Evolutionary conservation across 2,797 vertebrate species (phyloP), one percentile per base, ranked within the genome.

Genomic region (Paguma larvata): DNA sequence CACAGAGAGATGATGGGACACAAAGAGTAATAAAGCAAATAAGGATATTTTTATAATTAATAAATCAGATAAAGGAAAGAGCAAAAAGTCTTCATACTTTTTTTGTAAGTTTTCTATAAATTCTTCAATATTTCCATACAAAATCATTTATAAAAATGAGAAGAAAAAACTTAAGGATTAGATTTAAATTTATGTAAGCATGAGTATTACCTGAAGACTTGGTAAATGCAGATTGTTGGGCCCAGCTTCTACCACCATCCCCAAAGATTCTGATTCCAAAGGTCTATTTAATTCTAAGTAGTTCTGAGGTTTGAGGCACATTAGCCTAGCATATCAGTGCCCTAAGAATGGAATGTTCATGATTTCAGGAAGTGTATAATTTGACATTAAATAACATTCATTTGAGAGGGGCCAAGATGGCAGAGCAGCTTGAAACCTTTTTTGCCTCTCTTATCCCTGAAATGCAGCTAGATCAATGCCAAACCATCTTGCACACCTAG

Each of bases 41-140:
- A 53, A 46, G 53, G 6, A 78, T 41, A 38, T 27, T 16, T 21
- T 59, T 68, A 32, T 70, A 79, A 63, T 68, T 27, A 80, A 21
- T 30, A 90, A 59, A 87, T 73, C 46, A 67, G 14, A 82, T 30
- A 83, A 75, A 67, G 7, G 12, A 13, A 21, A 77, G 21, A 89
- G 27, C 21, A 70, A 41, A 86, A 94, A 78, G 70, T n/a, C 73
- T 95, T 80, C 73, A 34, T 41, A 21, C 27, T 92, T 59, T 32
- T 85, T 87, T 92, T 84, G 46, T 11, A 89, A 25, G 32, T 82
- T 59, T 89, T 96, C 53, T 67, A 1, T 32, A 91, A 94, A 18
- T 46, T 95, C 91, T 65, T 85, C 85, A 89, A 46, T 72, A 89
- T 92, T 80, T 34, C 30, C 62, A 93, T 27, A 91, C 91, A 77